These are phyloP conservation scores for Megalopta genalis DNA, from an alignment of 1,140 invertebrate genomes.

Conservation along the genomic window DNA sequence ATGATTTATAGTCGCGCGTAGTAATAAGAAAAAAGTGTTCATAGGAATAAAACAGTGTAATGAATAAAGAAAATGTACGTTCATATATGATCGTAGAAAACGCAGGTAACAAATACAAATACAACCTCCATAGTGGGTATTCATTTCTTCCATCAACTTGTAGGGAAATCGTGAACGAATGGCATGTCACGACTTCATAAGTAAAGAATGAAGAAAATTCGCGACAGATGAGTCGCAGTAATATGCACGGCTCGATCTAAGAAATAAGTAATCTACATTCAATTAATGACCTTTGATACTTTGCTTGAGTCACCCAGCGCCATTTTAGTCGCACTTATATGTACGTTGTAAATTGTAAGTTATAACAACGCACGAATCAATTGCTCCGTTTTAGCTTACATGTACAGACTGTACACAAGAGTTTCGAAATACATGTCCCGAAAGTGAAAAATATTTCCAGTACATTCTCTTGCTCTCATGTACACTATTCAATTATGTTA, in stretches of 20 bases:
- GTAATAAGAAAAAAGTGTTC: not conserved
- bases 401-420: not conserved
- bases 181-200: conserved; percentile 40
- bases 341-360: conserved; percentile 29
- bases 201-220: conserved; percentile 16
- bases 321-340: conserved; percentile 64
- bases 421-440: not conserved
- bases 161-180: conserved; percentile 10
- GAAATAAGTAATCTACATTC: conserved; percentile 44
- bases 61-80: not conserved
- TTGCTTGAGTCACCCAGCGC: conserved; percentile 71
- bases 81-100: not conserved
- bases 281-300: conserved; percentile 71
- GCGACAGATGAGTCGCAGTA: conserved; percentile 4
- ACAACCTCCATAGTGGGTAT: conserved; percentile 74
- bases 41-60: not conserved
- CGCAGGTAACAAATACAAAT: conserved; percentile 22
- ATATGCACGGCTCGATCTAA: not conserved
- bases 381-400: not conserved
- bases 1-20: not conserved
- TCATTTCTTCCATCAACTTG: conserved; percentile 67
- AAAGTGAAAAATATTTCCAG: not conserved
- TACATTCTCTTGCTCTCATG: too few species aligned
- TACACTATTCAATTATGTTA: not conserved
- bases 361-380: conserved; percentile 5